Evolutionary conservation across 2,113 vertebrate genomes (phyloP), one percentile per base, ranked within the genome.

Genomic region (Cyphomyrus plagiostoma): DNA sequence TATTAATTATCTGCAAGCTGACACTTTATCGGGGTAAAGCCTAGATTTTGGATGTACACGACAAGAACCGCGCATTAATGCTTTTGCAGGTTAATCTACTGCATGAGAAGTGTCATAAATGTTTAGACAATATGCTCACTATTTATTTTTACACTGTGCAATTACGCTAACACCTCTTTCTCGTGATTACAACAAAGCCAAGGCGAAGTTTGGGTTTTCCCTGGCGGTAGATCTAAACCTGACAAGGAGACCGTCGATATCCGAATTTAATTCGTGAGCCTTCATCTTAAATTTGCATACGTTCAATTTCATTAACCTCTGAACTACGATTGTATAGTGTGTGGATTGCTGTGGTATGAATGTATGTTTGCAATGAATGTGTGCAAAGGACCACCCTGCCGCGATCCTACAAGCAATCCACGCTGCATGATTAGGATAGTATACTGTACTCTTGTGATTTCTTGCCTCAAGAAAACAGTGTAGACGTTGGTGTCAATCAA

Each of bases 401-500:
- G 23, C 45, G 21, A 9, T 48, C 21, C 2, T 21, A 84, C 93
- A 91, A 92, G 90, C 91, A 91, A 92, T 92, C 93, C 87, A 85
- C 90, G 49, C 8, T 15, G 92, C 92, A 91, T 93, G 93, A 94
- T 92, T 93, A 92, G 92, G 90, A 39, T 58, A 87, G 80, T 58
- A 88, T 74, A 88, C 87, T 56, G 90, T 53, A 88, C 92, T 89
- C 90, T 92, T 94, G 93, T 93, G 93, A 92, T 92, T 89, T 46
- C 62, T 77, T 52, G 84, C 89, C 89, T 23, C 85, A 90, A 92
- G 90, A 93, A 94, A 94, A 92, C 94, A 94, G 94, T 94, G 92
- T 93, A 91, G 92, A 94, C 92, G 90, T 92, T 77, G 85, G 89
- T 49, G 66, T 89, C 93, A 92, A 93, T 95, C 94, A 93, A 95